phyloP scores from a whole-genome alignment of 2,797 vertebrate species.

The Hirundo rustica region DNA sequence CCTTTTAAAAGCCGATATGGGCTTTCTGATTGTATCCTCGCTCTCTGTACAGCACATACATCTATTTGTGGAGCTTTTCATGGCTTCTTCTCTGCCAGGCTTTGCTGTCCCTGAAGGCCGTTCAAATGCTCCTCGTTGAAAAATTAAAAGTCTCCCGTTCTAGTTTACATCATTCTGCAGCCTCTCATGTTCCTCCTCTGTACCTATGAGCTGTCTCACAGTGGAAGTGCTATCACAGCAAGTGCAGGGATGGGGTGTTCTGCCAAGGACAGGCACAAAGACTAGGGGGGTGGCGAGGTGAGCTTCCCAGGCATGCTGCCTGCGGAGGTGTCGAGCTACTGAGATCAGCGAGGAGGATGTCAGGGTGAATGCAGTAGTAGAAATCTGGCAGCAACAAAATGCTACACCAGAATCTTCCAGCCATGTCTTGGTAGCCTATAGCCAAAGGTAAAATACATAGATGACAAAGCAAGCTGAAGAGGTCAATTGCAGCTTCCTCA shows the following conservation, averaged over 20 bases:
- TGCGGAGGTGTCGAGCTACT: neutral
- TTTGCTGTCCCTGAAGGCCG: neutral
- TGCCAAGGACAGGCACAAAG: neutral
- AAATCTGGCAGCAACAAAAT: neutral
- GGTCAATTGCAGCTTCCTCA: neutral
- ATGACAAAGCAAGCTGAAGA: neutral
- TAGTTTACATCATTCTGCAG: neutral
- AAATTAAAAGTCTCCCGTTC: neutral
- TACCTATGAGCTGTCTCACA: neutral
- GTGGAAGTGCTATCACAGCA: neutral
- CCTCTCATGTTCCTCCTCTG: neutral
- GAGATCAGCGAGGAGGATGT: rapidly evolving
- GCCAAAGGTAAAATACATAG: neutral
- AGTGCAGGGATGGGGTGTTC: neutral
- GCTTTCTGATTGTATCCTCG: neutral
- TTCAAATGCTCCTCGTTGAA: neutral
- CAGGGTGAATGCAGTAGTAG: neutral
- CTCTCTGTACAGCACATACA: neutral
- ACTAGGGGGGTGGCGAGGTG: neutral
- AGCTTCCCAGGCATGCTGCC: neutral
- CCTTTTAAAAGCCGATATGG: neutral
- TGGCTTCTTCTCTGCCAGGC: neutral
- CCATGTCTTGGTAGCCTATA: neutral
- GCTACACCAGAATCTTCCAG: neutral
- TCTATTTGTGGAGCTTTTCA: neutral